Conservation (phyloP, 2,888 invertebrate species). For the Lacanobia oleracea region DNA sequence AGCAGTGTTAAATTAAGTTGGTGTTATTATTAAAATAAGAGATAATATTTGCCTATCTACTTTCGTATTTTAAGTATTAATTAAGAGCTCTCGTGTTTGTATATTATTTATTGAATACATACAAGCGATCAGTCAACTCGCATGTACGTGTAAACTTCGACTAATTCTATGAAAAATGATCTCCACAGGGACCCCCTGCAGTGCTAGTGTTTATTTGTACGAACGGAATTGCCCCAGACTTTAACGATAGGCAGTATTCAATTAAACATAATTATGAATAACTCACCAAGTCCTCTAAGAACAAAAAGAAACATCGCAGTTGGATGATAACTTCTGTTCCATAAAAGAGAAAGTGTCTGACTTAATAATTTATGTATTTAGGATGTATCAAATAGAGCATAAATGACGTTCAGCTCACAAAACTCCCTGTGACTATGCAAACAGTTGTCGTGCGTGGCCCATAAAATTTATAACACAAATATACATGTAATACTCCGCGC, state of each 20-base stretch:
- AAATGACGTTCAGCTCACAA: constrained; percentile 70
- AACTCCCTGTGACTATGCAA: constrained; percentile 82
- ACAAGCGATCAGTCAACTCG: constrained; percentile 26
- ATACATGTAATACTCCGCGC: constrained; percentile 71
- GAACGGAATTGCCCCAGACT: constrained; percentile 61
- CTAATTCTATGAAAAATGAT: constrained; percentile 59
- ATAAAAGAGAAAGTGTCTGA: constrained; percentile 38
- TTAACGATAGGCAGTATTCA: constrained; percentile 56
- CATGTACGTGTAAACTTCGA: constrained; percentile 48
- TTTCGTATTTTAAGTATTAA: constrained; percentile 12
- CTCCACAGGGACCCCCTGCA: constrained; percentile 72
- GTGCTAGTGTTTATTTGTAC: constrained; percentile 74
- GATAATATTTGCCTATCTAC: constrained; percentile 10
- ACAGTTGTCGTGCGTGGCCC: constrained; percentile 80
- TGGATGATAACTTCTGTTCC: constrained; percentile 34
- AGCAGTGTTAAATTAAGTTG: neutral
- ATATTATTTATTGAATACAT: constrained; percentile 28
- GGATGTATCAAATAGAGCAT: constrained; percentile 56
- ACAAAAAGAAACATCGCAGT: constrained; percentile 21
- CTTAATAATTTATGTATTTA: constrained; percentile 65
- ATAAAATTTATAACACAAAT: constrained; percentile 86
- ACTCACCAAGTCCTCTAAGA: constrained; percentile 22
- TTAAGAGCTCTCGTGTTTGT: constrained; percentile 3
- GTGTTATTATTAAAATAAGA: constrained; percentile 8
- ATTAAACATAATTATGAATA: constrained; percentile 47